Conservation (phyloP, 2,797 vertebrate genomes). For the Crenichthys baileyi region DNA sequence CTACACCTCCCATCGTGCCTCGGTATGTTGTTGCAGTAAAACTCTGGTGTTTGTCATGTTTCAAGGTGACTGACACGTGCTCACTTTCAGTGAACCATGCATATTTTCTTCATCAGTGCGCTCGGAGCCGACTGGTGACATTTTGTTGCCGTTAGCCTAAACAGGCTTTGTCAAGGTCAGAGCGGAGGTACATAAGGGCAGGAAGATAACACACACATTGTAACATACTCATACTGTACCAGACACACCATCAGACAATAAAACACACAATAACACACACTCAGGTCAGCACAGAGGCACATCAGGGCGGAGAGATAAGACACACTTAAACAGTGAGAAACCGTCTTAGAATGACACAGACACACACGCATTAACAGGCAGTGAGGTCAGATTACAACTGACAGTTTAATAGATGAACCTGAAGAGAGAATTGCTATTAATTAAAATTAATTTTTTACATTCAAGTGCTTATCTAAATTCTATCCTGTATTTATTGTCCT, state of each 20-base stretch:
- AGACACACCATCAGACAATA: constrained; percentile 1
- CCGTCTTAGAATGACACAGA: neutral
- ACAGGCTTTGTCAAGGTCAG: constrained; percentile 75
- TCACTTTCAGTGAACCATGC: constrained; percentile 50
- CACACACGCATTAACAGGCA: neutral
- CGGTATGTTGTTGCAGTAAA: constrained; percentile 27
- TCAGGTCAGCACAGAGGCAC: neutral
- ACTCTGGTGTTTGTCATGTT: constrained; percentile 31
- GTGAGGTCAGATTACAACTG: neutral
- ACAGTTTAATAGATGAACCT: neutral
- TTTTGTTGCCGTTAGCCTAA: constrained; percentile 74
- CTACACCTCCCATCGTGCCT: constrained; percentile 44
- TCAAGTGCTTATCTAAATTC: neutral
- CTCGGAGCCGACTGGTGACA: constrained; percentile 60
- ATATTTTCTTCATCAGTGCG: constrained; percentile 75
- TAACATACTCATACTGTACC: neutral
- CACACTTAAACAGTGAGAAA: constrained; percentile 5
- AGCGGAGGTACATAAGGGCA: constrained; percentile 62
- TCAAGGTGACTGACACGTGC: constrained; percentile 71
- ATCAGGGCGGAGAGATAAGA: neutral
- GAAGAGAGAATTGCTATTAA: neutral
- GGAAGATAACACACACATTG: constrained; percentile 19
- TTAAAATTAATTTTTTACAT: neutral
- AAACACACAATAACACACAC: constrained; percentile 5
- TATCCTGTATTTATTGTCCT: neutral